These are phyloP conservation scores for human (Homo sapiens) DNA, from an alignment of 2,113 vertebrate genomes.

Conservation along the genomic window GRCh38 chr18:44006001-44006500, in stretches of 20 bases:
- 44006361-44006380: too few species aligned
- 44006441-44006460: not conserved
- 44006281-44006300: not conserved
- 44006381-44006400: not conserved
- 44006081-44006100: too few species aligned
- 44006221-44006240: not conserved
- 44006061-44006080: too few species aligned
- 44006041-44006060: too few species aligned
- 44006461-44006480: not conserved
- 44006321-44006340: not conserved
- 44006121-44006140: too few species aligned
- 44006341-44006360: too few species aligned
- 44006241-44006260: not conserved
- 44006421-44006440: not conserved
- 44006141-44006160: too few species aligned
- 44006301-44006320: not conserved
- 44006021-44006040: too few species aligned
- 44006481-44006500: slow-evolving; percentile 3
- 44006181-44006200: too few species aligned
- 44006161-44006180: too few species aligned
- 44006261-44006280: not conserved
- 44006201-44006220: not conserved
- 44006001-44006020: too few species aligned
- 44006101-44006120: too few species aligned
- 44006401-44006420: not conserved